Evolutionary conservation across 2,888 invertebrate species (phyloP).

Genomic region (Lasius fuliginosus): DNA sequence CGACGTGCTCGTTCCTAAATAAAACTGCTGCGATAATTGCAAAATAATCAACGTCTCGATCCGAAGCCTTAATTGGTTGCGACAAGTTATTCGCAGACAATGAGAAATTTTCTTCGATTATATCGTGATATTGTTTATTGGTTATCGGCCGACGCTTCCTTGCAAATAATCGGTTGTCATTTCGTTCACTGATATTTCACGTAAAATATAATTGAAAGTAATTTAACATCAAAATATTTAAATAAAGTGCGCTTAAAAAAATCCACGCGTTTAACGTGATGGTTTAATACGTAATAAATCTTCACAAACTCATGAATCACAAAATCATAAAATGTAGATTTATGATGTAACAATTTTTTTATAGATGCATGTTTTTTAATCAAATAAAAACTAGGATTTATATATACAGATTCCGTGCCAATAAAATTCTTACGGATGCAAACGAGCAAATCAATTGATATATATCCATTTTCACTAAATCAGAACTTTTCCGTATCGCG

Average conservation of each 20-base stretch:
- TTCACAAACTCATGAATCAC: not conserved
- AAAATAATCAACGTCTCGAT: slow-evolving; percentile 41
- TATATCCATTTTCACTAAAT: not conserved
- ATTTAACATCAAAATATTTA: slow-evolving; percentile 39
- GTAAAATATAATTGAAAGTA: slow-evolving; percentile 33
- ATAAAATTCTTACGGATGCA: slow-evolving; percentile 61
- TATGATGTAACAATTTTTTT: slow-evolving; percentile 1
- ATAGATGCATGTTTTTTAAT: not conserved
- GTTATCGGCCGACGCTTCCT: not conserved
- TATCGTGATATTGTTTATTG: slow-evolving; percentile 25
- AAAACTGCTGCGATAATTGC: slow-evolving; percentile 30
- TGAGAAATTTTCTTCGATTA: slow-evolving; percentile 47
- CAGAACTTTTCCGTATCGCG: not conserved
- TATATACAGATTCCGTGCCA: slow-evolving; percentile 65
- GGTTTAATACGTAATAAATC: not conserved
- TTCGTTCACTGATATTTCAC: slow-evolving; percentile 24
- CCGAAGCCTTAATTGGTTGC: slow-evolving; percentile 25
- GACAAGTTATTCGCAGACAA: slow-evolving; percentile 33
- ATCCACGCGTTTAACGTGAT: not conserved
- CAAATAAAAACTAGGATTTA: slow-evolving; percentile 26
- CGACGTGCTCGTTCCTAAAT: slow-evolving; percentile 5
- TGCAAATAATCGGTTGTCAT: slow-evolving; percentile 1
- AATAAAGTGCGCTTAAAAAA: not conserved
- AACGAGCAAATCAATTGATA: slow-evolving; percentile 14
- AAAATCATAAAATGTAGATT: not conserved